Percentiles rank a stretch among this genome's conserved stretches.
These are phyloP conservation scores for Homarus gammarus DNA, from an alignment of 2,888 invertebrate genomes.

Conservation along the genomic window DNA sequence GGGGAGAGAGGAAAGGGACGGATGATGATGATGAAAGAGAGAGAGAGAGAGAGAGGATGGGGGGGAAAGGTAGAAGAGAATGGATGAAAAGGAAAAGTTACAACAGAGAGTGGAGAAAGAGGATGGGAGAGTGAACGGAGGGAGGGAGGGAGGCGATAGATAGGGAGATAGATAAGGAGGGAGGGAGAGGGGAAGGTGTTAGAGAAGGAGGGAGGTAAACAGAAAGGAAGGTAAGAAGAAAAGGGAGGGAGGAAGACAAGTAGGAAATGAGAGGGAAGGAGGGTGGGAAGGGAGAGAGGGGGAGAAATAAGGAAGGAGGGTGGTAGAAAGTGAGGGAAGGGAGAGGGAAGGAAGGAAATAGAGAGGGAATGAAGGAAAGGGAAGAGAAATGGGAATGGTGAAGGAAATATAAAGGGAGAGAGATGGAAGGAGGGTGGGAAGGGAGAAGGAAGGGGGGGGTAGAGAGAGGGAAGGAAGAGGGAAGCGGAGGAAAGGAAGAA, in stretches of 20 bases:
- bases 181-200: not conserved
- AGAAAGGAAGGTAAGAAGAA: not conserved
- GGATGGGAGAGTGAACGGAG: too few relatives aligned
- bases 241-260: not conserved
- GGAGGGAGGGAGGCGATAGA: too few relatives aligned
- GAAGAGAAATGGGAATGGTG: slow-evolving; percentile 8
- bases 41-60: too few relatives aligned
- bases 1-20: too few relatives aligned
- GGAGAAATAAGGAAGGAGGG: not conserved
- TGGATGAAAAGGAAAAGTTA: too few relatives aligned
- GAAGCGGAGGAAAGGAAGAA: not conserved
- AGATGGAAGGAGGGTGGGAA: not conserved
- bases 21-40: too few relatives aligned
- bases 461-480: not conserved
- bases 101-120: too few relatives aligned
- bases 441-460: not conserved
- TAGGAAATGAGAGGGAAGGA: not conserved
- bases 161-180: too few relatives aligned
- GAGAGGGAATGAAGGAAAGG: not conserved
- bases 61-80: too few relatives aligned
- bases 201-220: not conserved
- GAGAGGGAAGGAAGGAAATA: slow-evolving; percentile 7
- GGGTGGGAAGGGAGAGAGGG: not conserved
- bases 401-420: not conserved
- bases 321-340: not conserved